Base-by-base conservation (phyloP, 1,140 invertebrate genomes). In the Ceratina japonica region DNA sequence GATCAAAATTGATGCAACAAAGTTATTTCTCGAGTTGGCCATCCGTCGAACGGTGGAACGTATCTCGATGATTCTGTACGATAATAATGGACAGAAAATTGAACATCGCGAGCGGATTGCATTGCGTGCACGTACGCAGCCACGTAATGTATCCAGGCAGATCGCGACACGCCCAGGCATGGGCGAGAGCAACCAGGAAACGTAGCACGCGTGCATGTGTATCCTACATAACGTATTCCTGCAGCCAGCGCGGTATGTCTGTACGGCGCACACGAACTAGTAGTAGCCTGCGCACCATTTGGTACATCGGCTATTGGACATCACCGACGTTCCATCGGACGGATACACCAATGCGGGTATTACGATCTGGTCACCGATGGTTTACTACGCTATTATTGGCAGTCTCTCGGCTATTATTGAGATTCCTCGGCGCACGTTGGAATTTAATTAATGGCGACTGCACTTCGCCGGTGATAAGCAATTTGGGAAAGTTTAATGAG, bases 181-280 rank as follows among this genome's bases (percentile, higher is more conserved):
- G 13, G 12, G n/a, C 12, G n/a, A 75, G 81, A 83, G 77, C 69
- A 68, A 86, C 86, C 83, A 87, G 85, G 86, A 87, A 87, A 85
- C 80, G 74, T 72, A 82, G 20, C 51, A 75, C 44, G 79, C 52
- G 31, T 62, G 31, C 75, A 71, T 78, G 31, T 37, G 44, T 18
- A 79, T 52, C 20, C 37, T 54, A 63, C 20, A 10, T 27, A 66
- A 52, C 31, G 18, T 52, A 31, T 66, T 49, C 37, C 31, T 24
- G 68, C 59, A 37, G 27, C 51, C 52, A 52, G 5, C 59, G 61
- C 80, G 58, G 27, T 62, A 37, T 52, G 27, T n/a, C 63, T 54
- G 65, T 75, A 22, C 3, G n/a, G 20, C 2, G 18, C 3, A 58
- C 37, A 59, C 37, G 63, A 49, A 78, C 54, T 8, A 18, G 52